Base-by-base conservation (phyloP, 2,797 vertebrate species). In the Gadopsis bispinosus region DNA sequence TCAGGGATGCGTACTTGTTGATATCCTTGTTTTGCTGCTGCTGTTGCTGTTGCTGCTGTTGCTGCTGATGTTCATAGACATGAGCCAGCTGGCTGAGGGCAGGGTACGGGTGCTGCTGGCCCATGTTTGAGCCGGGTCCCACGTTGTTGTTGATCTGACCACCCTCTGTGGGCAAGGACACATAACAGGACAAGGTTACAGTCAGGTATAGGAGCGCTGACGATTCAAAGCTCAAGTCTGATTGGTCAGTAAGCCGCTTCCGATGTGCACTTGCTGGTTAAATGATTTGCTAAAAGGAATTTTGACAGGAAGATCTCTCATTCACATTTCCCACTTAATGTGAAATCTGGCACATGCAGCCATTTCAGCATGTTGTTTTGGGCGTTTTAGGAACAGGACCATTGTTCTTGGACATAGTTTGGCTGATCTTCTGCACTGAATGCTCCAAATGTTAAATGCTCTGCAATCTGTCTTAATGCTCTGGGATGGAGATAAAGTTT, bases 1-100 rank as follows among this genome's bases (percentile, higher is more conserved):
- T 99, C 16, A 99, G 94, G 60, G 98, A 97, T 78, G 98, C 97
- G 0, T 99, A 99, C 91, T 98, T 99, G 95, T 98, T 99, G 75
- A 99, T 91, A 56, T 99, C 98, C 89, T 97, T 98, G 88, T 96
- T 96, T 0, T 96, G 95, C 41, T 87, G 88, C 58, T 87, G 91
- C 39, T 84, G 80, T 0, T 81, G 79, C 0, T 78, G 74, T 0
- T 82, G 80, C 0, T 83, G 75, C 0, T 85, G 80, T 0, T 75
- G 90, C 0, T 97, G 97, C 83, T 97, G 97, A 83, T 98, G 97
- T 61, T 99, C 97, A 0, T 99, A 99, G 1, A 97, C 96, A 33
- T 98, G 97, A 81, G 97, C 95, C 94, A 99, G 96, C 94, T 99
- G 98, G 80, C 96, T 95, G 92, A 99, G 95, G 73, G 92, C 96